Percentiles rank a stretch among this genome's conserved stretches.
Evolutionary conservation across 2,888 invertebrate species (phyloP).

Genomic region (Caradrina clavipalpis): DNA sequence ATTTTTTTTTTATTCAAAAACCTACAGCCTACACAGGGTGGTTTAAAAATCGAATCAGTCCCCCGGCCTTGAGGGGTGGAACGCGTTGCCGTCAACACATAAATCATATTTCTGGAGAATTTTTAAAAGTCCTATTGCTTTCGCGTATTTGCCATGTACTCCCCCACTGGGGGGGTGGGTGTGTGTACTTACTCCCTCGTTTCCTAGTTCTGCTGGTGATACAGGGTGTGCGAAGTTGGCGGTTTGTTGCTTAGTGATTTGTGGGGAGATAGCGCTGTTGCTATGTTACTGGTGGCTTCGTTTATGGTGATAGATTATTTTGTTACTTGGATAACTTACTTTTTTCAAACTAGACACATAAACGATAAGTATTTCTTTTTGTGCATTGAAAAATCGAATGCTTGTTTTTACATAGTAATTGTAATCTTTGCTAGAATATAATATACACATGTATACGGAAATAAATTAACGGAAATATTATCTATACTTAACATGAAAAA

Average conservation of each 20-base stretch:
- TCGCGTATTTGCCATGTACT: conserved; percentile 91
- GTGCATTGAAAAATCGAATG: neutral
- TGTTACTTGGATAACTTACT: neutral
- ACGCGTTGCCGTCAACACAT: conserved; percentile 90
- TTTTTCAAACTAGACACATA: neutral
- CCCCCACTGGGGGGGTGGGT: conserved; percentile 81
- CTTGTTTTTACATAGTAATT: neutral
- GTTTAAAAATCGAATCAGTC: conserved; percentile 91
- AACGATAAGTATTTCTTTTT: neutral
- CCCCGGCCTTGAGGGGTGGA: conserved; percentile 88
- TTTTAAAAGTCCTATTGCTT: conserved; percentile 91
- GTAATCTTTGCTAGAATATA: neutral
- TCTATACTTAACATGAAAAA: fast-evolving
- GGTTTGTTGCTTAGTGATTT: conserved; percentile 64
- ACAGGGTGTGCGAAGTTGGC: conserved; percentile 74
- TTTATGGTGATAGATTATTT: neutral
- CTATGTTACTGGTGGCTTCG: conserved; percentile 13
- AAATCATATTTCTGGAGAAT: conserved; percentile 91
- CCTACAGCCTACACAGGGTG: conserved; percentile 80
- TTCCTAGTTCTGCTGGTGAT: conserved; percentile 87
- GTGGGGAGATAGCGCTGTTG: conserved; percentile 50
- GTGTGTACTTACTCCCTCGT: conserved; percentile 91
- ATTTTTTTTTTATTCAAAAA: conserved; percentile 72
- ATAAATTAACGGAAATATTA: too few relatives aligned
- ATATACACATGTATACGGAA: fast-evolving